Percentiles rank a stretch among this genome's conserved stretches.
phyloP scores from a whole-genome alignment of 2,113 vertebrate species.

The Triplophysa tibetana region DNA sequence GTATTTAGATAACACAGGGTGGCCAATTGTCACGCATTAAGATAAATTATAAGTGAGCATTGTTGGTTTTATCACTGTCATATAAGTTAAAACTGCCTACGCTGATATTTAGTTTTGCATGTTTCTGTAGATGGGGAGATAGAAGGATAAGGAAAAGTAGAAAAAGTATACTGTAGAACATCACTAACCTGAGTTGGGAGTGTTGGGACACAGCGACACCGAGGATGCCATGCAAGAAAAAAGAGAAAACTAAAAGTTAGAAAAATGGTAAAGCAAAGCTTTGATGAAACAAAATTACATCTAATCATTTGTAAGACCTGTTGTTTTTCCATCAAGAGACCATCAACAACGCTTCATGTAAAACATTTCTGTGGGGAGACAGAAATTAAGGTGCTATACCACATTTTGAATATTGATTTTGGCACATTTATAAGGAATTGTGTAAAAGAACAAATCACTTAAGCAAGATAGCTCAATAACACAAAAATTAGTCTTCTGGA shows the following conservation, averaged over 20 bases:
- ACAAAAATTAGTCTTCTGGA: neutral
- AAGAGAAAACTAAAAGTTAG: constrained; percentile 39
- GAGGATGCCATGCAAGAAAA: constrained; percentile 56
- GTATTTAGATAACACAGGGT: constrained; percentile 35
- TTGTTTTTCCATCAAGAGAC: constrained; percentile 18
- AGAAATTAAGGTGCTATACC: neutral
- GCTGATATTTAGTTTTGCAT: neutral
- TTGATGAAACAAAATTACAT: constrained; percentile 2
- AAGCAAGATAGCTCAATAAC: neutral
- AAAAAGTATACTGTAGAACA: neutral
- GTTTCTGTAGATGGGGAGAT: neutral
- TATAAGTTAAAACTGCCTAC: constrained; percentile 8
- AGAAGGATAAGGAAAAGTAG: constrained; percentile 10
- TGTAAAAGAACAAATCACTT: neutral
- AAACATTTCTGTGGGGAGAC: neutral
- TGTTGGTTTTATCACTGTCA: constrained; percentile 25
- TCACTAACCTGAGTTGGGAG: constrained; percentile 66
- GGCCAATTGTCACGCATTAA: neutral
- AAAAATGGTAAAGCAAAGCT: constrained; percentile 5
- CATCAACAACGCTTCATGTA: neutral
- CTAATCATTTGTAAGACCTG: constrained; percentile 3
- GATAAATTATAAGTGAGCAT: neutral
- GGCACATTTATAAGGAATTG: neutral
- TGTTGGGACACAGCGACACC: constrained; percentile 42
- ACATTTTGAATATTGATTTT: neutral